Evolutionary conservation across 2,888 invertebrate genomes (phyloP).

Genomic region (Minunthozetes semirufus): DNA sequence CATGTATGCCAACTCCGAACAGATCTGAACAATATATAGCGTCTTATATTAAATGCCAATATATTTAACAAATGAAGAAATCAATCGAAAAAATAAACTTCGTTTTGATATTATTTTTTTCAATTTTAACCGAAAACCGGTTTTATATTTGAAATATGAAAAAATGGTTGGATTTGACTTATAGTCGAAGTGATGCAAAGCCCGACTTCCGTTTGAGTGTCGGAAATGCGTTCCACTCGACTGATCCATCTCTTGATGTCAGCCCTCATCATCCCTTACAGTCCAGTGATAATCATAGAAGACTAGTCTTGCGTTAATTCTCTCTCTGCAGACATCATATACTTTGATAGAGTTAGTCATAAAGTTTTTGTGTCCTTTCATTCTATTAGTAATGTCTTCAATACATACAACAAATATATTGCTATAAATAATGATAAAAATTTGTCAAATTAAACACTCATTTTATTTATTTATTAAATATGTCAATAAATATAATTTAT

Average conservation of each 20-base stretch:
- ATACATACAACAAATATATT: conserved; percentile 27
- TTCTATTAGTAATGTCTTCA: conserved; percentile 16
- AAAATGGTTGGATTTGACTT: conserved; percentile 18
- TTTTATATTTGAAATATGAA: not conserved
- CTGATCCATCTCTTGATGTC: conserved; percentile 10
- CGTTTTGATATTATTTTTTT: not conserved
- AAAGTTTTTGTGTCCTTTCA: conserved; percentile 15
- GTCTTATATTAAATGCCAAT: conserved; percentile 25
- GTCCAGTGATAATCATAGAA: conserved; percentile 22
- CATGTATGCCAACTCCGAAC: not conserved
- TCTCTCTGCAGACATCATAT: not conserved
- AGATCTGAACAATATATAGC: not conserved
- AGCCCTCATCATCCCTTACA: conserved; percentile 25
- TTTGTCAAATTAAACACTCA: conserved; percentile 22
- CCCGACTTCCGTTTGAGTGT: conserved; percentile 22
- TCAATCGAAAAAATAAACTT: not conserved
- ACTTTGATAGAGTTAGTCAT: not conserved
- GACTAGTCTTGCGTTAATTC: conserved; percentile 28
- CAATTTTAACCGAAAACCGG: conserved; percentile 1
- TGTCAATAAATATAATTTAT: conserved; percentile 29
- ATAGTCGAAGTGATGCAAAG: conserved; percentile 9
- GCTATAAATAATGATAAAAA: conserved; percentile 18
- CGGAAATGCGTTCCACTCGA: conserved; percentile 27
- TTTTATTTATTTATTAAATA: conserved; percentile 24
- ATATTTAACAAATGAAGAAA: not conserved